Conservation (phyloP, 2,888 invertebrate genomes). For the Griposia aprilina region DNA sequence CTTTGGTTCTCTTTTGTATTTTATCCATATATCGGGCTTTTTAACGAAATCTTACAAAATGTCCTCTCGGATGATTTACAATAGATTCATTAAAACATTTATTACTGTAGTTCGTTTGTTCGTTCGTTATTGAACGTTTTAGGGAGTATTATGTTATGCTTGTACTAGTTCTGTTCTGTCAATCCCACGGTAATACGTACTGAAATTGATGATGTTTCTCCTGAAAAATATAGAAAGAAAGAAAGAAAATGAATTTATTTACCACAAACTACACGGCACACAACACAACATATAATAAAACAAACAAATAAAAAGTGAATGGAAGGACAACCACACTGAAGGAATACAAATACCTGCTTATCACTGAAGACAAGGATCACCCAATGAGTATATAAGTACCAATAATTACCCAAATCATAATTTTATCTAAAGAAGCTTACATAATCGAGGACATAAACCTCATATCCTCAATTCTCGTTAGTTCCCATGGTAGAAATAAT, state of each 20-base stretch:
- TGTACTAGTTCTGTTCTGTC: not conserved
- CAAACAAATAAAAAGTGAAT: too few species aligned
- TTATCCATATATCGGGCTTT: not conserved
- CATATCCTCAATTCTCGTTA: constrained; percentile 36
- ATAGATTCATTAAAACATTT: not conserved
- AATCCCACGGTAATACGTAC: not conserved
- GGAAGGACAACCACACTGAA: not conserved
- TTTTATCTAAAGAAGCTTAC: constrained; percentile 38
- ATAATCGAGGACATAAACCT: constrained; percentile 35
- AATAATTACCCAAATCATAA: constrained; percentile 2
- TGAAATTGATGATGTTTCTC: not conserved
- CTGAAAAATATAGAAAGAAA: not conserved
- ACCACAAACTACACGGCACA: too few species aligned
- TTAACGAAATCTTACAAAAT: not conserved
- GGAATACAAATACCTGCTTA: not conserved
- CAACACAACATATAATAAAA: too few species aligned
- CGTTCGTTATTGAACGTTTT: too few species aligned
- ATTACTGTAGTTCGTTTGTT: too few species aligned
- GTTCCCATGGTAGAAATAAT: constrained; percentile 63
- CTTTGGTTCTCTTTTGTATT: not conserved
- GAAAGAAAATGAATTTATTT: too few species aligned
- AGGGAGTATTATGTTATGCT: not conserved
- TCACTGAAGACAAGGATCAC: not conserved
- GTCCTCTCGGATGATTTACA: not conserved
- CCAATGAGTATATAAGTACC: not conserved